phyloP scores from a whole-genome alignment of 2,113 vertebrate species.

The Anoplopoma fimbria region DNA sequence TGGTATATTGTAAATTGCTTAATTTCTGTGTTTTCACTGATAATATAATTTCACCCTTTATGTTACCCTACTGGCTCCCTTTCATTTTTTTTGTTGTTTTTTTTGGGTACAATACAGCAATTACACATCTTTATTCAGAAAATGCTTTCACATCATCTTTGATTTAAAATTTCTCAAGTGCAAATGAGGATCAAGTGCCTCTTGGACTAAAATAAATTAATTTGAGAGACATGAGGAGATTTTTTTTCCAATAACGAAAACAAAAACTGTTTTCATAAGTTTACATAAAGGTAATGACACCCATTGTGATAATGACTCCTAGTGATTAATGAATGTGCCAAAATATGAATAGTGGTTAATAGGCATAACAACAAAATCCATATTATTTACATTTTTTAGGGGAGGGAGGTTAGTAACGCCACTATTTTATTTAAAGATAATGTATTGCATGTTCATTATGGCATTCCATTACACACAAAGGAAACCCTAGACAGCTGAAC shows the following conservation, averaged over 20 bases:
- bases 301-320: constrained; percentile 21
- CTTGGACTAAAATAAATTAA: neutral
- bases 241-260: neutral
- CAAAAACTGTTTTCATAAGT: constrained; percentile 10
- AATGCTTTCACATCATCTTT: neutral
- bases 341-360: neutral
- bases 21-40: neutral
- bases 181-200: neutral
- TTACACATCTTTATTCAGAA: constrained; percentile 2
- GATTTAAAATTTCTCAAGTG: neutral
- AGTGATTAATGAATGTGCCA: neutral
- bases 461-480: neutral
- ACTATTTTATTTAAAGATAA: neutral
- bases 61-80: neutral
- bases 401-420: neutral
- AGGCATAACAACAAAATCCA: neutral
- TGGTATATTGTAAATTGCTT: neutral
- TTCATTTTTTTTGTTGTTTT: neutral
- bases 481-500: constrained; percentile 3
- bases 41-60: neutral
- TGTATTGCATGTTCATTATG: constrained; percentile 10
- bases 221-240: neutral
- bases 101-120: neutral
- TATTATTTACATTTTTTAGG: neutral
- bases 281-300: constrained; percentile 13